A percentile compares a stretch with the other conserved stretches of the same genome.
Evolutionary conservation across 2,888 invertebrate species (phyloP).

Genomic region (Perdita meconis): DNA sequence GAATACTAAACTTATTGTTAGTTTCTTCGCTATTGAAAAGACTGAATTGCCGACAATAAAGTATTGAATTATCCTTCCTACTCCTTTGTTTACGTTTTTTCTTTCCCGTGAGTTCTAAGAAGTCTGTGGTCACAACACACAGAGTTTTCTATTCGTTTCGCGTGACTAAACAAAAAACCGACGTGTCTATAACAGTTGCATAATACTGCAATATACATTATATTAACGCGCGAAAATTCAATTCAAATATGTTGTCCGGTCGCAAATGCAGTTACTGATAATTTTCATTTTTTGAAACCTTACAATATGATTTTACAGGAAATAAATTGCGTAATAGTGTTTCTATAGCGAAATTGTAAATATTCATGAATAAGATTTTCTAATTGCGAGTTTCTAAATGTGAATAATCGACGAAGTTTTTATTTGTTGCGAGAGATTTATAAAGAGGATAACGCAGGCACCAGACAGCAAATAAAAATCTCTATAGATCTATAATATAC

Average conservation of each 20-base stretch:
- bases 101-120: background rate
- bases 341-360: background rate
- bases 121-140: background rate
- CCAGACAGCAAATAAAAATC: constrained; percentile 67
- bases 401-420: background rate
- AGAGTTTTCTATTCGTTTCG: background rate
- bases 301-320: too few relatives aligned
- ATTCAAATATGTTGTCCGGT: background rate
- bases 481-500: constrained; percentile 44
- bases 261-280: background rate
- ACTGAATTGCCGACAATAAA: constrained; percentile 2
- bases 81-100: background rate
- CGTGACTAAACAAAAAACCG: background rate
- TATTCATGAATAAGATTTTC: background rate
- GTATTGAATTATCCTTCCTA: background rate
- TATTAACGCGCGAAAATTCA: constrained; percentile 10
- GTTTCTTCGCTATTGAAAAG: background rate
- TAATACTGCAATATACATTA: background rate
- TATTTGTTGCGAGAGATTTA: constrained; percentile 4
- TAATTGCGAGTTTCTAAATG: constrained; percentile 21
- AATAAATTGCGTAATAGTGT: background rate
- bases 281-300: background rate
- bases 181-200: background rate
- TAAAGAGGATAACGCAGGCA: constrained; percentile 53
- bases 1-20: background rate